A percentile compares a stretch with the other conserved stretches of the same genome.
These are phyloP conservation scores for Zosterops borbonicus DNA, from an alignment of 2,113 vertebrate genomes.

Conservation along the genomic window DNA sequence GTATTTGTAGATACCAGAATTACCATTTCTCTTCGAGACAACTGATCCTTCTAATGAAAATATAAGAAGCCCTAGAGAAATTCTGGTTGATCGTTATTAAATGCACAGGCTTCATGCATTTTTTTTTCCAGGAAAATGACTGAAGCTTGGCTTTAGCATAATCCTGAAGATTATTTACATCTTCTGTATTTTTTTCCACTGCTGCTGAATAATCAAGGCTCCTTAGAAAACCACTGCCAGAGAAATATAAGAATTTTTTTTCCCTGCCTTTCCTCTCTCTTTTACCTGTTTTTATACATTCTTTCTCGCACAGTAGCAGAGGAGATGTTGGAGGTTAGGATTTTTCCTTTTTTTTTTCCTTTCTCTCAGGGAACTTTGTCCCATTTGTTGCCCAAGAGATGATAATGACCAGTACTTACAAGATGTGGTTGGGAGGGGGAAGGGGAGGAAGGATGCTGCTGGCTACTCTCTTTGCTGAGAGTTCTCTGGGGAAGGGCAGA, in stretches of 20 bases:
- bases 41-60: conserved; percentile 39
- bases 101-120: background rate
- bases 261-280: background rate
- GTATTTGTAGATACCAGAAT: conserved; percentile 26
- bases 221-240: background rate
- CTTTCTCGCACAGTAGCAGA: background rate
- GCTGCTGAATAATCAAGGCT: conserved; percentile 29
- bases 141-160: conserved; percentile 52
- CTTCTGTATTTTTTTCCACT: conserved; percentile 22
- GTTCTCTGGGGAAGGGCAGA: background rate
- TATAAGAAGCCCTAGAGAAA: conserved; percentile 50
- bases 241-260: background rate
- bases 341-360: background rate
- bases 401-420: background rate
- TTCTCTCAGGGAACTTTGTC: background rate
- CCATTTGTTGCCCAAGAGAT: background rate
- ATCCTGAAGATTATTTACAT: conserved; percentile 51
- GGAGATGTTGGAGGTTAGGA: background rate
- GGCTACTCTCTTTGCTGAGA: background rate
- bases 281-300: background rate
- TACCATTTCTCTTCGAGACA: conserved; percentile 43
- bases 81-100: conserved; percentile 15
- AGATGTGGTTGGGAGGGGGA: background rate
- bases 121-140: conserved; percentile 3
- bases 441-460: background rate